These are phyloP conservation scores for Melanotaenia parkinsoni DNA, from an alignment of 2,797 vertebrate species.

Conservation along the genomic window DNA sequence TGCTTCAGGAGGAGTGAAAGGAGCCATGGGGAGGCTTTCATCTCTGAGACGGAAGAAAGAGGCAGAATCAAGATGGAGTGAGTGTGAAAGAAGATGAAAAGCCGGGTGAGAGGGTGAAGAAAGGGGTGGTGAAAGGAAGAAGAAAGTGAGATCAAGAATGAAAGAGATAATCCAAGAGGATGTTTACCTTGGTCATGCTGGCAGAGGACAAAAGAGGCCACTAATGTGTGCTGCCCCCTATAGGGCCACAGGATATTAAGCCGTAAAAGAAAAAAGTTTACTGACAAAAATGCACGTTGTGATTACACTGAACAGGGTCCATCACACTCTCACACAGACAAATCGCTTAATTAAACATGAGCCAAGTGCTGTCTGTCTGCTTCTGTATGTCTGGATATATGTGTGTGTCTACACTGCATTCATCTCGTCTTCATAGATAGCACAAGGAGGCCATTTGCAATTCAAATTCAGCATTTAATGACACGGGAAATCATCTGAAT, in stretches of 20 bases:
- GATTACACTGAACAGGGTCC: slow-evolving; percentile 30
- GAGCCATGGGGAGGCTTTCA: slow-evolving; percentile 84
- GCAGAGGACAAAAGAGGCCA: slow-evolving; percentile 70
- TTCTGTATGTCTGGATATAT: slow-evolving; percentile 60
- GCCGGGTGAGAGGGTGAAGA: slow-evolving; percentile 55
- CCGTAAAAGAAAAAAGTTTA: slow-evolving; percentile 57
- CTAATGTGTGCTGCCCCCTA: slow-evolving; percentile 73
- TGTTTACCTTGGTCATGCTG: slow-evolving; percentile 80
- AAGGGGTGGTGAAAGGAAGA: slow-evolving; percentile 49
- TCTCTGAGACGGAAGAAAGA: slow-evolving; percentile 73
- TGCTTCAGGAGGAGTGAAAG: slow-evolving; percentile 81
- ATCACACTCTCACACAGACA: slow-evolving; percentile 56
- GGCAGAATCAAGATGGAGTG: slow-evolving; percentile 72
- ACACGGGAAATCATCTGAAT: slow-evolving; percentile 76
- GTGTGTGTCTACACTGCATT: slow-evolving; percentile 51
- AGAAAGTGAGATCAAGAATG: slow-evolving; percentile 69
- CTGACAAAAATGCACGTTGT: slow-evolving; percentile 44
- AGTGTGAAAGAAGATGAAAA: slow-evolving; percentile 73
- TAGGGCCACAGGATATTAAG: slow-evolving; percentile 72
- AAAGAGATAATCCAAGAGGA: slow-evolving; percentile 77
- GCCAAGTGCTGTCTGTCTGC: slow-evolving; percentile 59
- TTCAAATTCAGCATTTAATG: slow-evolving; percentile 77
- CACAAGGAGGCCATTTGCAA: slow-evolving; percentile 75
- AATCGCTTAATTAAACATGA: slow-evolving; percentile 78
- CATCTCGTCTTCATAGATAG: slow-evolving; percentile 58